Percentiles rank a stretch among this genome's conserved stretches.
phyloP scores from a whole-genome alignment of 2,797 vertebrate genomes.

The Macropodus opercularis region DNA sequence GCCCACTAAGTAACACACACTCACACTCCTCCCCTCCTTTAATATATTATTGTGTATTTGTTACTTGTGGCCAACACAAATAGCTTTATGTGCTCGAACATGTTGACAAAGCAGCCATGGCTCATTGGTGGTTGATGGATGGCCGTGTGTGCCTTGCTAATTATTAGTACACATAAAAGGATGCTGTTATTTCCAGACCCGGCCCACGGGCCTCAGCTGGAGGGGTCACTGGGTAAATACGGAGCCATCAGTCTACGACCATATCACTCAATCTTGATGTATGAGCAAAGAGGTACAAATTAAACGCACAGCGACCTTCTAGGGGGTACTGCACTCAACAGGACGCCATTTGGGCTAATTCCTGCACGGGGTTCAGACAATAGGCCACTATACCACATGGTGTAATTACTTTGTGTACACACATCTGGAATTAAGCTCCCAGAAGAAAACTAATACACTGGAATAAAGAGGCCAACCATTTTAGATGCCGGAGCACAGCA shows the following conservation, averaged over 20 bases:
- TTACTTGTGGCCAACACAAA: conserved; percentile 79
- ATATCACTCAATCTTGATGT: conserved; percentile 88
- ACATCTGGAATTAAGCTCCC: conserved; percentile 84
- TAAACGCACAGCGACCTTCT: conserved; percentile 79
- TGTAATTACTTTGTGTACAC: conserved; percentile 83
- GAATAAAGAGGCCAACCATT: conserved; percentile 56
- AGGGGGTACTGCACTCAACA: conserved; percentile 78
- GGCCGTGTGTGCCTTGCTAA: conserved; percentile 80
- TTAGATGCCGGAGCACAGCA: conserved; percentile 65
- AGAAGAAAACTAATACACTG: conserved; percentile 75
- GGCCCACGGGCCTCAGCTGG: conserved; percentile 71
- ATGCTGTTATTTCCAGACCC: conserved; percentile 81
- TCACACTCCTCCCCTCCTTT: conserved; percentile 38
- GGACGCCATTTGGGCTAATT: conserved; percentile 82
- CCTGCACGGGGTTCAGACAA: conserved; percentile 80
- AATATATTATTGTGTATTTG: conserved; percentile 72
- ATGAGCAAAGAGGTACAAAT: conserved; percentile 86
- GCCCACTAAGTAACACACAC: conserved; percentile 21
- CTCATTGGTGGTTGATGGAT: conserved; percentile 82
- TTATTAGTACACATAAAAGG: conserved; percentile 86
- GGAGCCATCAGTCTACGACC: conserved; percentile 79
- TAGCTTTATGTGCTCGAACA: conserved; percentile 74
- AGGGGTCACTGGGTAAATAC: conserved; percentile 81
- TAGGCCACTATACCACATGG: conserved; percentile 82
- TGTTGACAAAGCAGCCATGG: conserved; percentile 80